Evolutionary conservation across 2,113 vertebrate species (phyloP), one percentile per base, ranked within the genome.

Genomic region (Polypterus bichir): DNA sequence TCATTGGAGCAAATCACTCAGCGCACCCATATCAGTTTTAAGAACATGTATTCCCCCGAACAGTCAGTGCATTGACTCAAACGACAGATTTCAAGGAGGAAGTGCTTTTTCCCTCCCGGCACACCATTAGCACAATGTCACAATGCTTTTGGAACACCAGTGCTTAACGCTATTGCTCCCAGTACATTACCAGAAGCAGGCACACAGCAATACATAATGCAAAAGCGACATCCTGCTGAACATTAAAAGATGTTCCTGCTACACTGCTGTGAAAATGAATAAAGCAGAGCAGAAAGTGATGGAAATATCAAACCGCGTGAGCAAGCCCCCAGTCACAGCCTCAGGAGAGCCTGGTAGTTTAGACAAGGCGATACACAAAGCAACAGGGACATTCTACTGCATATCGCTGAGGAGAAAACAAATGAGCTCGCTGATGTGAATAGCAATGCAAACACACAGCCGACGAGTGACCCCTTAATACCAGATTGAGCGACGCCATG

Each of bases 81-180:
- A 59, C 7, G 4, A 7, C 49, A 11, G 51, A 9, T 7, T 60
- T 4, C 6, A 9, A 3, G 6, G 49, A 48, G n/a, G 60, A 7
- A 5, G 51, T 53, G 44, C 44, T 49, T 4, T 49, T 73, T 59
- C 62, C 71, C 65, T 67, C 8, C 62, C 5, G 60, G 56, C 4
- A 5, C 27, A 6, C 56, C 56, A 57, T 57, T 44, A 57, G 56
- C 56, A 51, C 49, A 51, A 51, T 61, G 47, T 61, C 59, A 49
- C 8, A 49, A 9, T 9, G 60, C 49, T 6, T 10, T 46, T 8
- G 44, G n/a, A 45, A 61, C 48, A 49, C 48, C 48, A 3, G 48
- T 27, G n/a, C 49, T 51, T 9, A 51, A 51, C 9, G 49, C 47
- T 6, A 11, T 47, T 47, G 44, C 8, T 53, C 49, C 27, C 60